These are phyloP conservation scores for Pseudomyrmex cubaensis DNA, from an alignment of 1,140 invertebrate species.

Conservation along the genomic window DNA sequence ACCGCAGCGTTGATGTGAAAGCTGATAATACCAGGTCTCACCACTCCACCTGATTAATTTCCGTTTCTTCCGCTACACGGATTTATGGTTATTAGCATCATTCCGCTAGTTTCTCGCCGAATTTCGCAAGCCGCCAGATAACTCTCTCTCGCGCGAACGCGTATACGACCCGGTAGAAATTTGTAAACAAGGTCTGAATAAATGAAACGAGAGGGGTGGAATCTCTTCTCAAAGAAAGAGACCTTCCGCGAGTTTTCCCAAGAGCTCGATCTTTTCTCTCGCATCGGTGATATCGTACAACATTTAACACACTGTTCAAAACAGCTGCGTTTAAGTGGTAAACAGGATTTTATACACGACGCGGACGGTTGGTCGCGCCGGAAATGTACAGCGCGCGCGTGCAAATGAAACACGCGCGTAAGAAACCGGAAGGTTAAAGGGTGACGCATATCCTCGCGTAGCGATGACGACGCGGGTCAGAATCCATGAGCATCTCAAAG, in stretches of 20 bases:
- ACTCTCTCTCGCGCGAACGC: slow-evolving; percentile 4
- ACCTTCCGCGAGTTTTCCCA: slow-evolving; percentile 1
- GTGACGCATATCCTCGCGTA: neutral
- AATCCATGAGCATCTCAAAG: slow-evolving; percentile 66
- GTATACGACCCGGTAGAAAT: neutral
- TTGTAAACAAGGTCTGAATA: slow-evolving; percentile 36
- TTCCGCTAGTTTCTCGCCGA: slow-evolving; percentile 39
- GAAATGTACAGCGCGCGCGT: slow-evolving; percentile 16
- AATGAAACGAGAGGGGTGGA: neutral
- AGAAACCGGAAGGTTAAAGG: neutral
- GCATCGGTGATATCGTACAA: slow-evolving; percentile 8
- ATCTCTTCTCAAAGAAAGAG: neutral
- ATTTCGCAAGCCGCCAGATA: slow-evolving; percentile 21
- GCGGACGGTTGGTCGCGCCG: neutral
- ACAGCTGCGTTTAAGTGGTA: neutral
- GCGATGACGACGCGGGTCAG: slow-evolving; percentile 31
- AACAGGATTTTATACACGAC: slow-evolving; percentile 22
- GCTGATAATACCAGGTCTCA: slow-evolving; percentile 72
- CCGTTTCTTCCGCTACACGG: slow-evolving; percentile 55
- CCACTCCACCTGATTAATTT: slow-evolving; percentile 74
- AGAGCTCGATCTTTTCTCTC: neutral
- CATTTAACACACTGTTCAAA: slow-evolving; percentile 24
- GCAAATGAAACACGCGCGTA: neutral
- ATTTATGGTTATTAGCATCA: slow-evolving; percentile 60
- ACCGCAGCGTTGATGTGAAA: slow-evolving; percentile 72